Percentiles rank a stretch among this genome's conserved stretches.
These are phyloP conservation scores for Sinocyclocheilus anophthalmus DNA, from an alignment of 2,113 vertebrate genomes.

Conservation along the genomic window DNA sequence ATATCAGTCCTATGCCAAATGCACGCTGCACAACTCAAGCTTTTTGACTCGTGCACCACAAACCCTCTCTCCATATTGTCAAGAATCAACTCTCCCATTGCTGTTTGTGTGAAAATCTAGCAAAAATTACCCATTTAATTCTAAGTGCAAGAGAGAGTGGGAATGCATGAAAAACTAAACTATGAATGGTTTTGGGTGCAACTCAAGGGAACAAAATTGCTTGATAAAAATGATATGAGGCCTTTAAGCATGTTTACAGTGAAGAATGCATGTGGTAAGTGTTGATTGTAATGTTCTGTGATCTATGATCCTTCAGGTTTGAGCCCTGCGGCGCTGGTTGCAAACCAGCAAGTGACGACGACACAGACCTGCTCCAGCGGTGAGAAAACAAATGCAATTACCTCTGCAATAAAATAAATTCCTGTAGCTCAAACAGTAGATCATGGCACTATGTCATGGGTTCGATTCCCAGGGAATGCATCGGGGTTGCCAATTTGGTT, in stretches of 20 bases:
- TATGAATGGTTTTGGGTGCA: background rate
- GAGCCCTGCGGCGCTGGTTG: slow-evolving; percentile 90
- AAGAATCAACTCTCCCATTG: background rate
- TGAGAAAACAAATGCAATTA: background rate
- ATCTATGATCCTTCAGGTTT: slow-evolving; percentile 74
- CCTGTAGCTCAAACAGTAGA: background rate
- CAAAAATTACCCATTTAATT: background rate
- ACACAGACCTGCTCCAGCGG: slow-evolving; percentile 89
- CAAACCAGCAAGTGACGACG: slow-evolving; percentile 88
- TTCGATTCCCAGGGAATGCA: background rate
- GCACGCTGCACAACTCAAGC: background rate
- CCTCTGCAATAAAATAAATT: background rate
- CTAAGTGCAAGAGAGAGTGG: background rate
- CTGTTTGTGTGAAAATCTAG: background rate
- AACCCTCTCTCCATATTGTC: background rate
- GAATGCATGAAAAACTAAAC: background rate
- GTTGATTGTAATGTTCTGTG: background rate
- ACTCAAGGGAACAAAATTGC: background rate
- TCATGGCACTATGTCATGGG: background rate
- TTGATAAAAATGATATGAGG: background rate
- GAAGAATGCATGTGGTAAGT: background rate
- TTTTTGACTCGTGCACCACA: background rate
- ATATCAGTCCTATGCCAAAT: no score
- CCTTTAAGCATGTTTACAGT: background rate
- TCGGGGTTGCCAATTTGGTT: no score